Conservation (phyloP, 2,888 invertebrate genomes). For the Pheosia tremula region DNA sequence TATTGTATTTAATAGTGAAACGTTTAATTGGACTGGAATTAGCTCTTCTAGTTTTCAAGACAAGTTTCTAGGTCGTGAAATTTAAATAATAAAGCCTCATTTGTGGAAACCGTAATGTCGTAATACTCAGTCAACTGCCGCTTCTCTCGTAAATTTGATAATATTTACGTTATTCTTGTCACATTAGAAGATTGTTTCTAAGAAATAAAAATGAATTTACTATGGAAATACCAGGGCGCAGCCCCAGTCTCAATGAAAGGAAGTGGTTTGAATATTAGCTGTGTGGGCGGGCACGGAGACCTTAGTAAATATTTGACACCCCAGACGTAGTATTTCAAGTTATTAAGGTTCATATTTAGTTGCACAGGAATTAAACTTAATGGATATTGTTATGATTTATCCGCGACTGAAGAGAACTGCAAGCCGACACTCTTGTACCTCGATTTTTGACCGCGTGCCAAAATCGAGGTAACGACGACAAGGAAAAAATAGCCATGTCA, state of each 20-base stretch:
- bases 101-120: constrained; percentile 5
- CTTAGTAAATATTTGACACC: constrained; percentile 49
- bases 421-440: constrained; percentile 50
- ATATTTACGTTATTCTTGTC: background rate
- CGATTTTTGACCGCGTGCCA: constrained; percentile 73
- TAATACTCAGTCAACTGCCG: no score
- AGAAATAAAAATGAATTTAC: constrained; percentile 29
- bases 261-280: constrained; percentile 24
- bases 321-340: constrained; percentile 47
- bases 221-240: constrained; percentile 18
- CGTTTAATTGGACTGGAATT: constrained; percentile 12
- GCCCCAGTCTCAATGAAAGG: constrained; percentile 17
- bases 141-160: background rate
- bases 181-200: constrained; percentile 21
- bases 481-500: constrained; percentile 79
- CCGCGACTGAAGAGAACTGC: constrained; percentile 35
- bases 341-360: background rate
- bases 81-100: constrained; percentile 15
- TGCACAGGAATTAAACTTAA: constrained; percentile 12
- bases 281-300: constrained; percentile 35
- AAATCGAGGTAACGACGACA: constrained; percentile 67
- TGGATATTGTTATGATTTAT: constrained; percentile 29
- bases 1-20: constrained; percentile 1
- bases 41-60: constrained; percentile 16
- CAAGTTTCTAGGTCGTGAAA: constrained; percentile 29